Evolutionary conservation across 1,140 invertebrate genomes (phyloP).

Genomic region (Camponotus floridanus): DNA sequence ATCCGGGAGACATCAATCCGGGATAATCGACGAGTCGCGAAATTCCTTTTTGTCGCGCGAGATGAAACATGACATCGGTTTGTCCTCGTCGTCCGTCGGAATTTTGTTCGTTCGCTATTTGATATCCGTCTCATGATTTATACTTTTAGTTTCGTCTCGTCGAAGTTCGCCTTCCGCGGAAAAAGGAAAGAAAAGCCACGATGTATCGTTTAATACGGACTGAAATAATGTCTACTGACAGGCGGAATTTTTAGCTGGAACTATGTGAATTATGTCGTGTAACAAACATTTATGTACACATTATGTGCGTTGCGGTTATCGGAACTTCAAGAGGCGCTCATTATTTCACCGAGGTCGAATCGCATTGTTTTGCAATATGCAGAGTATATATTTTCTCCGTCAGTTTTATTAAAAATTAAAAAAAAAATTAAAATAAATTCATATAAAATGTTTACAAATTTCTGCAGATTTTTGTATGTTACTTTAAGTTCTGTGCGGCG

Average conservation of each 20-base stretch:
- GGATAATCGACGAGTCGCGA: constrained; percentile 62
- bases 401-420: not conserved
- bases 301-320: constrained; percentile 5
- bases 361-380: not conserved
- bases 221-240: constrained; percentile 41
- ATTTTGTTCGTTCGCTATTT: constrained; percentile 73
- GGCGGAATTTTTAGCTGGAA: constrained; percentile 32
- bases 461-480: not conserved
- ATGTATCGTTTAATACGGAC: constrained; percentile 72
- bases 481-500: not conserved
- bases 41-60: constrained; percentile 57
- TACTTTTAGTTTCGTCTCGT: constrained; percentile 74
- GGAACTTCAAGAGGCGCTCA: not conserved
- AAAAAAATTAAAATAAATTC: no score
- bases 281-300: constrained; percentile 32
- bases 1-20: constrained; percentile 56
- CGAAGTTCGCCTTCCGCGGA: constrained; percentile 68
- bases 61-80: constrained; percentile 58
- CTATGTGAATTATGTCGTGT: constrained; percentile 4
- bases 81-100: constrained; percentile 64
- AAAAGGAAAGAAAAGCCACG: constrained; percentile 72
- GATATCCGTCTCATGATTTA: constrained; percentile 73
- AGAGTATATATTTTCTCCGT: no score
- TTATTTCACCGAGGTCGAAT: constrained; percentile 22
- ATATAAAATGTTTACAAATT: not conserved